Conservation (phyloP, 2,888 invertebrate species). For the Tenthredo livida region DNA sequence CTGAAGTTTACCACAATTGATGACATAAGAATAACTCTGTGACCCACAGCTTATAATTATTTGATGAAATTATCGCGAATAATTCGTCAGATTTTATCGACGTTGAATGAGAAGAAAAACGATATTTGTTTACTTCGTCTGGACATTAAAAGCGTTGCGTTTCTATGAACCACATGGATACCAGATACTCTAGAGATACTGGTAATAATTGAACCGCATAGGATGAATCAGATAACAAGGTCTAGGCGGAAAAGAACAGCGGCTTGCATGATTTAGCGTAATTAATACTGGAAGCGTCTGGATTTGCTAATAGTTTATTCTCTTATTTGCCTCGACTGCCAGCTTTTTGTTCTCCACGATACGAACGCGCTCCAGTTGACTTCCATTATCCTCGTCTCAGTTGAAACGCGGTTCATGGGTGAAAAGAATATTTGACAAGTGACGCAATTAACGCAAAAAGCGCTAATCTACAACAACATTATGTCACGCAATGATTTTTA, state of each 20-base stretch:
- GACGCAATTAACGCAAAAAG: conserved; percentile 36
- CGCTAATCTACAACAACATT: not conserved
- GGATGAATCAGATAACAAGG: conserved; percentile 40
- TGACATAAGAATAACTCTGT: not conserved
- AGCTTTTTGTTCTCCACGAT: conserved; percentile 36
- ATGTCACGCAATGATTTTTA: not conserved
- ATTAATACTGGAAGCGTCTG: conserved; percentile 53
- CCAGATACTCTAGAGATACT: conserved; percentile 23
- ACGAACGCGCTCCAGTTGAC: conserved; percentile 35
- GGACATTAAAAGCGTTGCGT: not conserved
- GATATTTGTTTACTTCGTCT: not conserved
- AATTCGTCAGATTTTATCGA: conserved; percentile 4
- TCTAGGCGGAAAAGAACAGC: conserved; percentile 46
- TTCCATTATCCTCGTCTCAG: conserved; percentile 38
- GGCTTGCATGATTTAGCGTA: conserved; percentile 40
- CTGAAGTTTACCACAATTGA: not conserved
- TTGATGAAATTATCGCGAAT: not conserved
- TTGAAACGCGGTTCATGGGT: conserved; percentile 30
- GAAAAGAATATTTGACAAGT: conserved; percentile 37
- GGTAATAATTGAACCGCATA: conserved; percentile 29
- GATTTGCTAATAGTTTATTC: conserved; percentile 48
- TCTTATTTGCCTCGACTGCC: conserved; percentile 28
- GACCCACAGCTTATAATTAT: not conserved
- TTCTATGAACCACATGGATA: not conserved
- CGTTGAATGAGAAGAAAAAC: not conserved